These are phyloP conservation scores for Chalcis sispes DNA, from an alignment of 2,888 invertebrate species.

Conservation along the genomic window DNA sequence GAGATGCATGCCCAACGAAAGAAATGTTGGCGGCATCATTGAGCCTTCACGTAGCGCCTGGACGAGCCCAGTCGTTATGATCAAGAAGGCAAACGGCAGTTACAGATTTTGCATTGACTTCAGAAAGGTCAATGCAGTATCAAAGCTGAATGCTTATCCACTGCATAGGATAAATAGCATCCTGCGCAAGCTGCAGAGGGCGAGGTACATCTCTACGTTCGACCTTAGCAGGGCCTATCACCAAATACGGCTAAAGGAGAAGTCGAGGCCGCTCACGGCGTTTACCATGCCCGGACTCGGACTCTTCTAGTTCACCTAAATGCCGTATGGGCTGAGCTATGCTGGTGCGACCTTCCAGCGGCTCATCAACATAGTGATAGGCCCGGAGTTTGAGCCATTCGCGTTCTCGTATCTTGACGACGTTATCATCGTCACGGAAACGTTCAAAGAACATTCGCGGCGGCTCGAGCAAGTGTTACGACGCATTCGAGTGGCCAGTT, in stretches of 20 bases:
- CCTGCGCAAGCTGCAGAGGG: background rate
- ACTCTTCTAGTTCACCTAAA: background rate
- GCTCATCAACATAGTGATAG: background rate
- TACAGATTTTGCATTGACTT: background rate
- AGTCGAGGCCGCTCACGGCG: background rate
- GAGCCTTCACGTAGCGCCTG: background rate
- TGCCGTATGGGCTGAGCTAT: background rate
- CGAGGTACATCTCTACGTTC: background rate
- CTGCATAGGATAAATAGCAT: background rate
- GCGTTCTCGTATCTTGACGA: background rate
- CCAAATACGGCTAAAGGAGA: background rate
- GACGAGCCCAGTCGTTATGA: background rate
- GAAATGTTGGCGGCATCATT: too few species aligned
- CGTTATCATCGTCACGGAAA: background rate
- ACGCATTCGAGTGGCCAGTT: too few species aligned
- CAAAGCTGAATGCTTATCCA: background rate
- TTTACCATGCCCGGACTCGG: background rate
- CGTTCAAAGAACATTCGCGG: background rate
- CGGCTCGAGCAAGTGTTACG: background rate
- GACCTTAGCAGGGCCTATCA: background rate
- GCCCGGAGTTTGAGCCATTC: background rate
- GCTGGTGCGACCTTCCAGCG: background rate
- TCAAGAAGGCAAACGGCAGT: background rate
- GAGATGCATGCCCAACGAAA: too few species aligned
- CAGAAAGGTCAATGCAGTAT: background rate